Evolutionary conservation across 2,113 vertebrate genomes (phyloP).

Genomic region (Okapia johnstoni): DNA sequence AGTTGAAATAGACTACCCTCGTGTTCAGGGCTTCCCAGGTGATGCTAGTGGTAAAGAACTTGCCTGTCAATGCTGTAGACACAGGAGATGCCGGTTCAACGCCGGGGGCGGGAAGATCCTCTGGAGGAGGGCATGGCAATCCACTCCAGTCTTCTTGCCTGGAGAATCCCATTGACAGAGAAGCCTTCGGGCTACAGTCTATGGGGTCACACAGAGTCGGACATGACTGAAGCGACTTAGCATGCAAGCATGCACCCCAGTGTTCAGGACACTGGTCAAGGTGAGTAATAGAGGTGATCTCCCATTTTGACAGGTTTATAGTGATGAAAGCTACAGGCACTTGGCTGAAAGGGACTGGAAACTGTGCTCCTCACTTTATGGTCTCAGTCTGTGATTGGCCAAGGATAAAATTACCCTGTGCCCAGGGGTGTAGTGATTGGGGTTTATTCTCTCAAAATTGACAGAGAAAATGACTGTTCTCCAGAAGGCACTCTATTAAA

Average conservation of each 20-base stretch:
- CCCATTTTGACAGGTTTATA: not conserved
- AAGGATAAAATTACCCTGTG: not conserved
- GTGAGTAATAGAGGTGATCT: not conserved
- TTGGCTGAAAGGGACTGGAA: not conserved
- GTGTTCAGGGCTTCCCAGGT: not conserved
- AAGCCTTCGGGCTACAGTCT: not conserved
- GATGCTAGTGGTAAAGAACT: not conserved
- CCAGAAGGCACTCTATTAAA: not conserved
- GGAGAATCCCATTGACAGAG: not conserved
- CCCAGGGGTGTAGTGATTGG: not conserved
- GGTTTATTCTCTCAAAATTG: not conserved
- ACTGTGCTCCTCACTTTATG: too few relatives aligned
- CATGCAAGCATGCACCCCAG: not conserved
- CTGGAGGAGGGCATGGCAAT: not conserved
- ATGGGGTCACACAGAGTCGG: not conserved
- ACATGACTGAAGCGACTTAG: not conserved
- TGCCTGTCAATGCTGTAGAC: not conserved
- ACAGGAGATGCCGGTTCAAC: not conserved
- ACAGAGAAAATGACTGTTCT: not conserved
- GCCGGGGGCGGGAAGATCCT: not conserved
- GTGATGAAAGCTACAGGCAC: not conserved
- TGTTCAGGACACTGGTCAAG: too few relatives aligned
- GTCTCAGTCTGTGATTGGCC: not conserved
- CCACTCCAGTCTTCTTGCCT: not conserved
- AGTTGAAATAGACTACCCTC: not conserved